A percentile compares a stretch with the other conserved stretches of the same genome.
Conservation (phyloP, 1,140 invertebrate genomes). For the Diorhabda elongata region DNA sequence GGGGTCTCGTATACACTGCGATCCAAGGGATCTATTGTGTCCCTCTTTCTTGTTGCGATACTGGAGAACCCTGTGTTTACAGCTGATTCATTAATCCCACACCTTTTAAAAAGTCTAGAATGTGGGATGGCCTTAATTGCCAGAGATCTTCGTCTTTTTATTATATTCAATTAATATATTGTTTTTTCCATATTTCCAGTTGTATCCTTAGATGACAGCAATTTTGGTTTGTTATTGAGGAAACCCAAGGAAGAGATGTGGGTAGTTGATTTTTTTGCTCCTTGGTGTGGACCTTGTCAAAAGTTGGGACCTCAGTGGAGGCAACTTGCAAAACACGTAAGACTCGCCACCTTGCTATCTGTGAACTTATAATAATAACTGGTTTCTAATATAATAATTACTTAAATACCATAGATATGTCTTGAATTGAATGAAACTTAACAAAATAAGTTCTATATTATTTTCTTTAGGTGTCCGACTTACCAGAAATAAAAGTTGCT, state of each 20-base stretch:
- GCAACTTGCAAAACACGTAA: constrained; percentile 63
- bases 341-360: neutral
- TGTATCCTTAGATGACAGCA: constrained; percentile 48
- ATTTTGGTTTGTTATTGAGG: constrained; percentile 58
- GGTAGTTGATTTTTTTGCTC: constrained; percentile 85
- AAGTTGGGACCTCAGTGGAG: constrained; percentile 74
- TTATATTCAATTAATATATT: neutral
- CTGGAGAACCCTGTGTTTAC: no score
- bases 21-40: no score
- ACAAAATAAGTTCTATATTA: constrained; percentile 51
- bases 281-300: constrained; percentile 81
- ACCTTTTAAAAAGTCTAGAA: no score
- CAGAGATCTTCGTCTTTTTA: no score
- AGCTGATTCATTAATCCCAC: no score
- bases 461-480: constrained; percentile 57
- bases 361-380: no score
- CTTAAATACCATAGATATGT: no score
- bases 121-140: no score
- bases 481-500: constrained; percentile 58
- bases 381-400: no score
- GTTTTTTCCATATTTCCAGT: neutral
- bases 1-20: no score
- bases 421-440: neutral
- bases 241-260: constrained; percentile 64
- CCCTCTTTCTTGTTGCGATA: no score